Conservation (phyloP, 2,113 vertebrate species). For the Pleuronectes platessa region DNA sequence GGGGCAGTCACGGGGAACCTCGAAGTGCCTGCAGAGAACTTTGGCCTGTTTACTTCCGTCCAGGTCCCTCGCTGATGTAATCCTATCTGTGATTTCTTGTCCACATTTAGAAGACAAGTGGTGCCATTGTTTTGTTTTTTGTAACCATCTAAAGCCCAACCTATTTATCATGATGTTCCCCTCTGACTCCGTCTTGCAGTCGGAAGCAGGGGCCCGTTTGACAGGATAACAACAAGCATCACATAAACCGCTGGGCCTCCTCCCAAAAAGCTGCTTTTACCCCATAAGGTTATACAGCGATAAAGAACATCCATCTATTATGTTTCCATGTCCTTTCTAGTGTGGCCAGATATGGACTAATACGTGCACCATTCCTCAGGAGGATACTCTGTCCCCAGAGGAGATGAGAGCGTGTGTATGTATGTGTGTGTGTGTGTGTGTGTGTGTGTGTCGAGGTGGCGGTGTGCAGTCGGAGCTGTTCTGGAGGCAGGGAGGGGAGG, state of each 20-base stretch:
- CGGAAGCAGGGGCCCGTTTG: slow-evolving; percentile 23
- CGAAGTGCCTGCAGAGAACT: slow-evolving; percentile 41
- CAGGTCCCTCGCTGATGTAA: slow-evolving; percentile 18
- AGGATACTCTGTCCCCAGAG: slow-evolving; percentile 69
- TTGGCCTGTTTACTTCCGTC: slow-evolving; percentile 54
- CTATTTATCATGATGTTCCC: background rate
- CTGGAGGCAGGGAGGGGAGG: slow-evolving; percentile 71
- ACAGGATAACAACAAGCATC: slow-evolving; percentile 40
- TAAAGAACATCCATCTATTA: slow-evolving; percentile 74
- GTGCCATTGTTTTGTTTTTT: slow-evolving; percentile 12
- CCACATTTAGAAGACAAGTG: slow-evolving; percentile 18
- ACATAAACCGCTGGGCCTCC: slow-evolving; percentile 17
- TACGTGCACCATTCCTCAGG: slow-evolving; percentile 67
- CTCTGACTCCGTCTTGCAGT: slow-evolving; percentile 17
- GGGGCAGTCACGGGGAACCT: slow-evolving; percentile 56
- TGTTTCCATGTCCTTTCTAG: slow-evolving; percentile 75
- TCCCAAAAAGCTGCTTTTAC: slow-evolving; percentile 16
- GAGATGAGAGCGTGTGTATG: slow-evolving; percentile 33
- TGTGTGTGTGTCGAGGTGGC: slow-evolving; percentile 40
- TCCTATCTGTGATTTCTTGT: slow-evolving; percentile 7
- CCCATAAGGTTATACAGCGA: slow-evolving; percentile 44
- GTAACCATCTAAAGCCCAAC: slow-evolving; percentile 24
- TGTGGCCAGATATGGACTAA: slow-evolving; percentile 79
- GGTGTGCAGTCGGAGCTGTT: slow-evolving; percentile 65
- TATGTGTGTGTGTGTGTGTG: slow-evolving; percentile 30